Evolutionary conservation across 2,113 vertebrate genomes (phyloP).

Genomic region (Panurus biarmicus): DNA sequence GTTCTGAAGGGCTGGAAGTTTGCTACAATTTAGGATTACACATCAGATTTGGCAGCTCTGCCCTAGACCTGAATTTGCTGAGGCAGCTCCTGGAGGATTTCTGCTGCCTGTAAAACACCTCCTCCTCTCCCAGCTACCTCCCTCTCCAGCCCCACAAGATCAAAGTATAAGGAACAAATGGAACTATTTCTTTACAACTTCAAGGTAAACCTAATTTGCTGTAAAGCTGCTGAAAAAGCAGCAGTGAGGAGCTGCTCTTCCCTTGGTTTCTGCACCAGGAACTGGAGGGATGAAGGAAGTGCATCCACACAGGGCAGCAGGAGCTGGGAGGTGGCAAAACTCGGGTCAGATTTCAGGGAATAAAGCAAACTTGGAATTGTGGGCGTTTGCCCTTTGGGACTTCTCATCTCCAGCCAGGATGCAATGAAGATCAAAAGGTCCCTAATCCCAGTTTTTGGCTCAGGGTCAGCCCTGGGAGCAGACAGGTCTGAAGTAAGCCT

Average conservation of each 20-base stretch:
- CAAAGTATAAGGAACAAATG: background rate
- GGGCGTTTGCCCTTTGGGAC: background rate
- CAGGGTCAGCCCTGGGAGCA: background rate
- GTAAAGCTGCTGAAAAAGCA: background rate
- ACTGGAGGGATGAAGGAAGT: background rate
- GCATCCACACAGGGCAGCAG: accelerated
- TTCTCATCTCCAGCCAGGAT: background rate
- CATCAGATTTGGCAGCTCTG: background rate
- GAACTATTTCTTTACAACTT: background rate
- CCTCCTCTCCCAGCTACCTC: background rate
- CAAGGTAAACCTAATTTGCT: background rate
- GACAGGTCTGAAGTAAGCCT: background rate
- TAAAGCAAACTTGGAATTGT: background rate
- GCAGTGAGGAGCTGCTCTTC: background rate
- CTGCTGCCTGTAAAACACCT: background rate
- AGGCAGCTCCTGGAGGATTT: background rate
- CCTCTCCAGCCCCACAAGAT: background rate
- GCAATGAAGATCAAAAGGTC: background rate
- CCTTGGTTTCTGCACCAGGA: background rate
- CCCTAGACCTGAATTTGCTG: background rate
- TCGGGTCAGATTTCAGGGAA: background rate
- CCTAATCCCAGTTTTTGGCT: background rate
- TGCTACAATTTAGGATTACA: background rate
- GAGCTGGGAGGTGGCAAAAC: background rate
- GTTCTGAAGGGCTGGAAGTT: background rate